Conservation (phyloP, 2,888 invertebrate species). For the Conchocele bisecta region DNA sequence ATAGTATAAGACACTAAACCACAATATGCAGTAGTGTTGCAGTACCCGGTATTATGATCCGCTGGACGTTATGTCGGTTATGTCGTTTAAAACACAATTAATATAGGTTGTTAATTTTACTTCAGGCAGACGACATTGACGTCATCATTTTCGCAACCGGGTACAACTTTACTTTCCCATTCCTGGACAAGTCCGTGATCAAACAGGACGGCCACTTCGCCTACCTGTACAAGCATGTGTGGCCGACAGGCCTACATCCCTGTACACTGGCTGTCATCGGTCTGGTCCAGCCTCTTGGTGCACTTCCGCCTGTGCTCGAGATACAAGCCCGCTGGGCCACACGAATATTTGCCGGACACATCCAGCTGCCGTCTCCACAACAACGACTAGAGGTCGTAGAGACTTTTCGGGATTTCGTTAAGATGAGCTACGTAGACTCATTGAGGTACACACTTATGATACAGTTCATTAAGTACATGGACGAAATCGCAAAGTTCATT, state of each 20-base stretch:
- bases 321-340: conserved; percentile 53
- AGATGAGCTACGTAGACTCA: conserved; percentile 40
- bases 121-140: conserved; percentile 29
- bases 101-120: no score
- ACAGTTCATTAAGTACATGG: conserved; percentile 47
- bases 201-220: conserved; percentile 38
- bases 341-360: conserved; percentile 44
- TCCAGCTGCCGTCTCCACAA: conserved; percentile 28
- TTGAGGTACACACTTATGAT: conserved; percentile 43
- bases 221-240: conserved; percentile 46
- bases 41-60: no score
- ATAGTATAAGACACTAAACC: no score
- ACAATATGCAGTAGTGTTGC: no score
- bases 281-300: conserved; percentile 52
- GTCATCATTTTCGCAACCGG: conserved; percentile 55
- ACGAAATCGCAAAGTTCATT: conserved; percentile 32
- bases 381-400: conserved; percentile 18
- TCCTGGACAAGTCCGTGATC: conserved; percentile 38
- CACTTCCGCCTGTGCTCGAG: conserved; percentile 54
- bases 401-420: conserved; percentile 24
- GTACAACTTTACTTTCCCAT: conserved; percentile 49
- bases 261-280: conserved; percentile 51
- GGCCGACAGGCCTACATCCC: conserved; percentile 39
- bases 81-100: no score
- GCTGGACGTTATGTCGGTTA: no score